These are phyloP conservation scores for Crotalus helleri DNA, from an alignment of 2,113 vertebrate species.

Conservation along the genomic window DNA sequence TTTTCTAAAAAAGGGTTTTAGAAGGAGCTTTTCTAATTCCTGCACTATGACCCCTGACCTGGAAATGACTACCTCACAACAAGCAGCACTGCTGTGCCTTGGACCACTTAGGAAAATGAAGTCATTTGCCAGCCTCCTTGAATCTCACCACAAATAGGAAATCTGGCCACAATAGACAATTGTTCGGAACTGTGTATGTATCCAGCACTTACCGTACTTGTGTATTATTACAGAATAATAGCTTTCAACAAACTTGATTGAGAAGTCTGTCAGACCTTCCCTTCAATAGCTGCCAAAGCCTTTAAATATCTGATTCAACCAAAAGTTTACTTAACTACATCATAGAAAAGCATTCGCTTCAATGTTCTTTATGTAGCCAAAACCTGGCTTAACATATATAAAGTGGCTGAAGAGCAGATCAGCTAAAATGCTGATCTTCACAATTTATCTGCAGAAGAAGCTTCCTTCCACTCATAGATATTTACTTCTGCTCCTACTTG, in stretches of 20 bases:
- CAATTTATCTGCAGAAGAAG: neutral
- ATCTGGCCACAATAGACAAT: conserved; percentile 7
- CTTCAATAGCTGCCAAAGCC: neutral
- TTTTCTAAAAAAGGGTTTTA: neutral
- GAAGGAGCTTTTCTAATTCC: neutral
- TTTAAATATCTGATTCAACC: neutral
- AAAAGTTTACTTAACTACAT: neutral
- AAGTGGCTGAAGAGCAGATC: neutral
- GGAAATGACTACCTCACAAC: neutral
- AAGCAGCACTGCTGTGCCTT: neutral
- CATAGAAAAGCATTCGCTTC: neutral
- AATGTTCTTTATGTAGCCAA: neutral
- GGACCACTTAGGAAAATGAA: neutral
- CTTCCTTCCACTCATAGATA: neutral
- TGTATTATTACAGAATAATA: neutral
- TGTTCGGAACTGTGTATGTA: neutral
- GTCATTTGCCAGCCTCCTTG: neutral
- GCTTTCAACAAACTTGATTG: conserved; percentile 9
- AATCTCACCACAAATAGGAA: conserved; percentile 15
- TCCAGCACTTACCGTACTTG: neutral
- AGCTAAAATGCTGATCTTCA: neutral
- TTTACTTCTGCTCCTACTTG: neutral
- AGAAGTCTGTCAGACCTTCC: neutral
- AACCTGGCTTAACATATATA: neutral
- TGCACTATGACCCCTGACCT: neutral